These are phyloP conservation scores for Patella depressa DNA, from an alignment of 2,888 invertebrate genomes.

Conservation along the genomic window DNA sequence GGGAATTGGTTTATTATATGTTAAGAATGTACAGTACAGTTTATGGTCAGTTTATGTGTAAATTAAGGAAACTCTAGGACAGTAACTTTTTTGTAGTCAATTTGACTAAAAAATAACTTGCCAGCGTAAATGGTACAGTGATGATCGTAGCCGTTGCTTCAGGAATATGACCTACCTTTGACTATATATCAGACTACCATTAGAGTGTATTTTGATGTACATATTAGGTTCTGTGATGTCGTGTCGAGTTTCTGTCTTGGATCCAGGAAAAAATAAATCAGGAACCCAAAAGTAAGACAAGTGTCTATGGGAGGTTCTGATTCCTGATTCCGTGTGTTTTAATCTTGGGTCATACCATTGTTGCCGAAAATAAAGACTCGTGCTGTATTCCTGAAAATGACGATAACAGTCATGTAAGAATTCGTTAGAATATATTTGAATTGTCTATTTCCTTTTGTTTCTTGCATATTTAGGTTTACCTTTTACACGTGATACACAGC, in stretches of 20 bases:
- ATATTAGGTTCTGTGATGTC: slow-evolving; percentile 44
- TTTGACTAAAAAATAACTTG: too few relatives aligned
- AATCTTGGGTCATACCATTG: slow-evolving; percentile 42
- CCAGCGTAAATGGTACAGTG: too few relatives aligned
- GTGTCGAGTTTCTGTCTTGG: slow-evolving; percentile 38
- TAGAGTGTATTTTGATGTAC: slow-evolving; percentile 39
- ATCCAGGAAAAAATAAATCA: slow-evolving; percentile 47
- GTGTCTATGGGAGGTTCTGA: slow-evolving; percentile 29
- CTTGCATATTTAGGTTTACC: too few relatives aligned
- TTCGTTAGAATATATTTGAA: background rate
- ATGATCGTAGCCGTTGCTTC: too few relatives aligned
- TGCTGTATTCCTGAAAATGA: slow-evolving; percentile 38
- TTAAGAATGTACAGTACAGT: too few relatives aligned
- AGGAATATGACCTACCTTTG: slow-evolving; percentile 31
- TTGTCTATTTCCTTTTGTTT: too few relatives aligned
- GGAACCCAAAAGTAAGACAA: slow-evolving; percentile 43
- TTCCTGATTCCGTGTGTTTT: slow-evolving; percentile 20
- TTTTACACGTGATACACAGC: too few relatives aligned
- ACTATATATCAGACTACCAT: slow-evolving; percentile 43
- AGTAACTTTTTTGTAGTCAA: too few relatives aligned
- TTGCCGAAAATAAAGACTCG: slow-evolving; percentile 44
- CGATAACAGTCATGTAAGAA: background rate
- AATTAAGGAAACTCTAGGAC: too few relatives aligned
- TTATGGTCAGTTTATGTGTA: too few relatives aligned
- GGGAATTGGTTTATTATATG: too few relatives aligned